Conservation (phyloP, 2,888 invertebrate genomes). For the Trachelus troglodyta region DNA sequence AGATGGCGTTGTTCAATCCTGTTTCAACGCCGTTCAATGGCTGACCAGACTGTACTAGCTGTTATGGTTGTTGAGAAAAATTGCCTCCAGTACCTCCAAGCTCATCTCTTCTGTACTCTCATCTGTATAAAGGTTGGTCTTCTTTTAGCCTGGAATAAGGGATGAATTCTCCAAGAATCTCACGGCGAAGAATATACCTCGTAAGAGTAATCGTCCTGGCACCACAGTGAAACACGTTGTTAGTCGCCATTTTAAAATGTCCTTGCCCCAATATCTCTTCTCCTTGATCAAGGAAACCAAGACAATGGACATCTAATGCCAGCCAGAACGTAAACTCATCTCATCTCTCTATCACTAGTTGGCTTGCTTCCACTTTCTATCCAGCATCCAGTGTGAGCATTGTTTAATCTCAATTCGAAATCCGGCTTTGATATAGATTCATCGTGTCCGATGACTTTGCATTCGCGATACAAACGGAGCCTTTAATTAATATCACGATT, state of each 20-base stretch:
- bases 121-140: background rate
- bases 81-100: background rate
- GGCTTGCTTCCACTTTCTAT: conserved; percentile 1
- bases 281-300: conserved; percentile 10
- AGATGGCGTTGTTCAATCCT: background rate
- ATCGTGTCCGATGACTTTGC: conserved; percentile 16
- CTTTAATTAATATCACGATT: conserved; percentile 9
- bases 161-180: background rate
- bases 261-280: background rate
- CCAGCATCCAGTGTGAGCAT: conserved; percentile 12
- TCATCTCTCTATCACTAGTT: background rate
- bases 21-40: background rate
- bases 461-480: background rate
- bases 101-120: background rate
- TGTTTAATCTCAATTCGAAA: conserved; percentile 32
- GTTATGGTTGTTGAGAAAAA: conserved; percentile 1
- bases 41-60: background rate
- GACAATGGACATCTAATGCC: conserved; percentile 43
- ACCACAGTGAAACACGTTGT: background rate
- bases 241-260: background rate
- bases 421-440: conserved; percentile 25
- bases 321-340: conserved; percentile 23
- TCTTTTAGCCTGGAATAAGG: background rate
- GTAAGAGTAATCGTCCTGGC: background rate
- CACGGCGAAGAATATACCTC: background rate